Percentiles rank a stretch among this genome's conserved stretches.
These are phyloP conservation scores for Lontra canadensis DNA, from an alignment of 2,113 vertebrate species.

Conservation along the genomic window DNA sequence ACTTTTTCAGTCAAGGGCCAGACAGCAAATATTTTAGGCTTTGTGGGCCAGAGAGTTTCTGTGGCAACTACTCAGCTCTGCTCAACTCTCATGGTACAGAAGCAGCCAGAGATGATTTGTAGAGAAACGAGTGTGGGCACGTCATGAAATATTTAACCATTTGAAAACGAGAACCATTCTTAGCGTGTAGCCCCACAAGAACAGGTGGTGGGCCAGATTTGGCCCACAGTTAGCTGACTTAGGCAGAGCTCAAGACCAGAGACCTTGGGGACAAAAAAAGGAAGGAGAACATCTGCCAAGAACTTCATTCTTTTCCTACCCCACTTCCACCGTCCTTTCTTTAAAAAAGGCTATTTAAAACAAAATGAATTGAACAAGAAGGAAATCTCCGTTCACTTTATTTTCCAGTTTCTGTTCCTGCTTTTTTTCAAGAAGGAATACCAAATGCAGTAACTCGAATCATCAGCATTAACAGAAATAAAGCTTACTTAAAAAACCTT, in stretches of 20 bases:
- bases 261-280: background rate
- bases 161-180: background rate
- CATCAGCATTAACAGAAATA: constrained; percentile 16
- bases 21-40: background rate
- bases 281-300: background rate
- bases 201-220: background rate
- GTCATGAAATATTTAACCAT: background rate
- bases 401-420: background rate
- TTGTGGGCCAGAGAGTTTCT: background rate
- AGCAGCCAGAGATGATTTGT: background rate
- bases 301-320: background rate
- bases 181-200: background rate
- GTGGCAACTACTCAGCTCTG: background rate
- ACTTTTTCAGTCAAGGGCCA: background rate
- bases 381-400: background rate
- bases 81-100: background rate
- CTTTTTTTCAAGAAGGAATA: background rate
- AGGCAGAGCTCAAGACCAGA: background rate
- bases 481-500: background rate
- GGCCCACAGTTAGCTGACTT: background rate
- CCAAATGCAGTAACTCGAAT: background rate
- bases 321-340: background rate
- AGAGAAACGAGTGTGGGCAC: background rate
- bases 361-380: background rate
- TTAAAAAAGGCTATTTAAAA: background rate